Percentiles rank a stretch among this genome's conserved stretches.
Evolutionary conservation across 2,113 vertebrate species (phyloP).

Genomic region (Maccullochella peelii): DNA sequence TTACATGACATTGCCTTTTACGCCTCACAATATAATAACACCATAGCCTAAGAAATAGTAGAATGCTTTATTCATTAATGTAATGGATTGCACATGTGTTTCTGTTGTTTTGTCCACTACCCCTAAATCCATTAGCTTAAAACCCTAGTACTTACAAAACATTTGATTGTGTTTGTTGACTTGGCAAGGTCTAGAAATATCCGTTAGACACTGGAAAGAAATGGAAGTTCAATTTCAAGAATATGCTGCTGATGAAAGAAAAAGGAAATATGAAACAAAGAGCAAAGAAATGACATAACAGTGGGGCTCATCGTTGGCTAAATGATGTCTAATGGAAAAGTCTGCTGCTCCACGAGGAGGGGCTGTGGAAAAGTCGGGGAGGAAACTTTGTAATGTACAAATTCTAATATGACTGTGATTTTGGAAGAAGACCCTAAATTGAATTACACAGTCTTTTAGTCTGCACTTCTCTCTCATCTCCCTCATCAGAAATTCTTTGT

Average conservation of each 20-base stretch:
- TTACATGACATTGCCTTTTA: neutral
- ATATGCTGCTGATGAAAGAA: conserved; percentile 17
- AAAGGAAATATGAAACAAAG: conserved; percentile 18
- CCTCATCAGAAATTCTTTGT: conserved; percentile 40
- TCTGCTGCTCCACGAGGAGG: conserved; percentile 30
- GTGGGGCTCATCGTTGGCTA: neutral
- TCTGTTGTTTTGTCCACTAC: neutral
- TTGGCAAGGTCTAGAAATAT: neutral
- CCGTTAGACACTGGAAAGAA: conserved; percentile 6
- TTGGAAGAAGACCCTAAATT: conserved; percentile 15
- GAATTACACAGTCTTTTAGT: conserved; percentile 32
- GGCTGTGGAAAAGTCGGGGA: conserved; percentile 34
- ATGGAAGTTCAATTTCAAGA: conserved; percentile 14
- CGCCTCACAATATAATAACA: neutral
- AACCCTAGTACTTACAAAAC: neutral
- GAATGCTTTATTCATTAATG: neutral
- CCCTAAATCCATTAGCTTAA: neutral
- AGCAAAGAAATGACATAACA: neutral
- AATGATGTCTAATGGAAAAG: conserved; percentile 41
- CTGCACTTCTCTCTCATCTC: neutral
- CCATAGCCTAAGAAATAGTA: neutral
- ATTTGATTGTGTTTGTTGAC: conserved; percentile 25
- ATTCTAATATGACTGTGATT: conserved; percentile 15
- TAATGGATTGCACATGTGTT: neutral
- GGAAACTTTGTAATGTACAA: conserved; percentile 25